Conservation (phyloP, 1,140 invertebrate genomes). For the Macrocentrus cingulum region DNA sequence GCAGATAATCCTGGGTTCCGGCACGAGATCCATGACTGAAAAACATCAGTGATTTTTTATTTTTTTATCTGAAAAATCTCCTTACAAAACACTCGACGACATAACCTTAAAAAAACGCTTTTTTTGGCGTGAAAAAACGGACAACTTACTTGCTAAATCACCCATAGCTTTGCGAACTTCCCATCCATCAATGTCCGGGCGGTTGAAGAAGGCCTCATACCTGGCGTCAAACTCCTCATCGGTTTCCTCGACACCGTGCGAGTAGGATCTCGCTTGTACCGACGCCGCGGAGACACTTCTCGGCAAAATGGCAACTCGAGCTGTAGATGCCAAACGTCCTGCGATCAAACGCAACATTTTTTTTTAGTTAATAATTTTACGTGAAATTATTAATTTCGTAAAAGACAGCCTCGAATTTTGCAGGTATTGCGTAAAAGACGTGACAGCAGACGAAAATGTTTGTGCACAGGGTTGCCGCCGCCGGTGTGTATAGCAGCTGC, state of each 20-base stretch:
- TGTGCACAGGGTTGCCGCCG: not conserved
- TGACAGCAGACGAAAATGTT: not conserved
- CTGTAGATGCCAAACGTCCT: constrained; percentile 46
- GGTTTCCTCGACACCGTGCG: constrained; percentile 52
- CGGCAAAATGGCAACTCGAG: too few species aligned
- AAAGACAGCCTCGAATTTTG: too few species aligned
- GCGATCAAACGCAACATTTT: constrained; percentile 59
- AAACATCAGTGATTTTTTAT: too few species aligned
- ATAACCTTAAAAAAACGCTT: constrained; percentile 1
- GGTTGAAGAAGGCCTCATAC: constrained; percentile 85
- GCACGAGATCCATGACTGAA: constrained; percentile 87
- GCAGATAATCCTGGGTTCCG: constrained; percentile 90
- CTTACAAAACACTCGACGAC: too few species aligned
- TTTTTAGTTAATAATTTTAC: constrained; percentile 2
- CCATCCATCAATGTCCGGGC: constrained; percentile 93
- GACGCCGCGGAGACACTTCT: too few species aligned
- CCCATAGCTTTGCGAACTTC: constrained; percentile 89
- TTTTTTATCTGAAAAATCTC: too few species aligned
- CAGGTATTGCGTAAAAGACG: not conserved
- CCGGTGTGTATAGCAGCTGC: too few species aligned
- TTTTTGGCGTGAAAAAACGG: too few species aligned
- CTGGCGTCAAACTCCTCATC: constrained; percentile 75
- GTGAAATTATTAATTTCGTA: not conserved
- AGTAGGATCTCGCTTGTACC: constrained; percentile 36
- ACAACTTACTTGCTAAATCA: constrained; percentile 61